Percentiles rank a stretch among this genome's conserved stretches.
These are phyloP conservation scores for Pica pica DNA, from an alignment of 2,113 vertebrate species.

Conservation along the genomic window DNA sequence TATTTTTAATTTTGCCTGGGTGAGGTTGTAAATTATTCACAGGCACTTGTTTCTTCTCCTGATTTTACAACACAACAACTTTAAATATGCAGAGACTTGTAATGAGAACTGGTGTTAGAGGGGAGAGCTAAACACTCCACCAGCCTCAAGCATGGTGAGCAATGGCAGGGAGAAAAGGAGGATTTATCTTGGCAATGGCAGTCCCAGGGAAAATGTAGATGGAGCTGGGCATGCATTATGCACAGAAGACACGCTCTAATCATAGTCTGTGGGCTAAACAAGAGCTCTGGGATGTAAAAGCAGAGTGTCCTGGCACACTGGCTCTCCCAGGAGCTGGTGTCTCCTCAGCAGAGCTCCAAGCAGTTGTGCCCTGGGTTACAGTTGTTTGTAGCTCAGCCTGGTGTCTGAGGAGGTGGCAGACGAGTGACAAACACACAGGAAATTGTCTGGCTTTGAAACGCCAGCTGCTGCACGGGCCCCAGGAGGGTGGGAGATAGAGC, in stretches of 20 bases:
- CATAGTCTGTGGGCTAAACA: not conserved
- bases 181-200: constrained; percentile 7
- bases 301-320: not conserved
- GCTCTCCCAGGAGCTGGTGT: not conserved
- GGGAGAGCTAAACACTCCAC: not conserved
- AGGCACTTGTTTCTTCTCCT: constrained; percentile 46
- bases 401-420: not conserved
- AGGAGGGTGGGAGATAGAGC: not conserved
- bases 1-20: constrained; percentile 77
- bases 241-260: not conserved
- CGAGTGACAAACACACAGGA: not conserved
- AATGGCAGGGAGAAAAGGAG: not conserved
- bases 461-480: not conserved
- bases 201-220: not conserved
- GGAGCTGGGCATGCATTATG: constrained; percentile 35
- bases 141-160: not conserved
- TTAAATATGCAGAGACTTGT: constrained; percentile 70
- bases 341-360: not conserved
- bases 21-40: constrained; percentile 72
- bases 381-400: not conserved
- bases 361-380: not conserved
- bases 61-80: constrained; percentile 65
- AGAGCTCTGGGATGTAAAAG: not conserved
- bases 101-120: constrained; percentile 32
- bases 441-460: not conserved